Percentiles rank a stretch among this genome's conserved stretches.
These are phyloP conservation scores for Agrochola lota DNA, from an alignment of 2,888 invertebrate species.

Conservation along the genomic window DNA sequence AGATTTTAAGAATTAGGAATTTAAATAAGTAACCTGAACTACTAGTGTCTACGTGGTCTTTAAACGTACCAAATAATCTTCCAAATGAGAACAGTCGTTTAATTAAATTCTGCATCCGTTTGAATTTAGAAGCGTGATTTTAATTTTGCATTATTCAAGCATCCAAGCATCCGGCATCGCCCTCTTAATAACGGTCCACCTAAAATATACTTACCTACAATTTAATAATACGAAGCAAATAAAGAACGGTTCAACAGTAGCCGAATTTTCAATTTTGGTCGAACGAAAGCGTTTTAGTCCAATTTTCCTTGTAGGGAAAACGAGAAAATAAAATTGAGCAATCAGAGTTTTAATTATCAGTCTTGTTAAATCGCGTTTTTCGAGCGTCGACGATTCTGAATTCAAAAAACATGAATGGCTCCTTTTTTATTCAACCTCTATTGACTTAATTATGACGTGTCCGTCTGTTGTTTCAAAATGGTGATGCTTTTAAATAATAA, in stretches of 20 bases:
- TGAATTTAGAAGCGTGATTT: slow-evolving; percentile 18
- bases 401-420: slow-evolving; percentile 39
- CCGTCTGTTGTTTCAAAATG: slow-evolving; percentile 32
- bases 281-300: slow-evolving; percentile 59
- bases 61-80: neutral
- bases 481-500: slow-evolving; percentile 6
- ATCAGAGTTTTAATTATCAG: slow-evolving; percentile 74
- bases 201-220: slow-evolving; percentile 24
- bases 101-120: neutral
- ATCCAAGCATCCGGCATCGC: neutral
- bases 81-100: neutral
- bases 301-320: slow-evolving; percentile 69
- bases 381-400: slow-evolving; percentile 47
- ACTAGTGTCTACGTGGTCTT: neutral
- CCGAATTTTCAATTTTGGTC: slow-evolving; percentile 58
- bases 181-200: slow-evolving; percentile 12
- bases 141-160: neutral
- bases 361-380: slow-evolving; percentile 69
- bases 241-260: slow-evolving; percentile 21
- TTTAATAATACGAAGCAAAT: slow-evolving; percentile 48
- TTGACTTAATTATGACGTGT: slow-evolving; percentile 45
- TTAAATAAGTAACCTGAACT: neutral
- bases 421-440: slow-evolving; percentile 37
- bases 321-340: slow-evolving; percentile 64
- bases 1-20: neutral